These are phyloP conservation scores for Benthosema pterotum DNA, from an alignment of 2,797 vertebrate genomes.

Conservation along the genomic window DNA sequence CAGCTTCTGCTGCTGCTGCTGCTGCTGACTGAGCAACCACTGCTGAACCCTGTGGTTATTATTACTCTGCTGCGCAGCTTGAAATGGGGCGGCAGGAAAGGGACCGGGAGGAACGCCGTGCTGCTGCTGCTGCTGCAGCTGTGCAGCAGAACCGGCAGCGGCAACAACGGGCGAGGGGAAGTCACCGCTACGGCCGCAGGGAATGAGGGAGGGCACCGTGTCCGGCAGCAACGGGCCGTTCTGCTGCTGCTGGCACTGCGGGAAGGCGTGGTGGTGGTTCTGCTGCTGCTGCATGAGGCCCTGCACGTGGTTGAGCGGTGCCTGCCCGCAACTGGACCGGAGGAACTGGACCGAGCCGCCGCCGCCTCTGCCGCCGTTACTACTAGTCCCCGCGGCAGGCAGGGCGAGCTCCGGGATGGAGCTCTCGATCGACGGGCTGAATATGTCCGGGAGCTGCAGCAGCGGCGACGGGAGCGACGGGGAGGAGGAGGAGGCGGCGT, in stretches of 20 bases:
- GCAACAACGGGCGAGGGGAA: constrained; percentile 33
- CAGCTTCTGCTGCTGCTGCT: constrained; percentile 42
- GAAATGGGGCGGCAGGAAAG: constrained; percentile 31
- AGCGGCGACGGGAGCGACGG: constrained; percentile 51
- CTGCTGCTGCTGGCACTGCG: constrained; percentile 39
- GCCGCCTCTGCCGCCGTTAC: neutral
- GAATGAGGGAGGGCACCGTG: constrained; percentile 51
- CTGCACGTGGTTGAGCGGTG: constrained; percentile 12
- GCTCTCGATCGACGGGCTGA: constrained; percentile 50
- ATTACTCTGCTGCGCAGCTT: constrained; percentile 14
- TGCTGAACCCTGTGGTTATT: constrained; percentile 28
- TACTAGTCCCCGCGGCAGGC: constrained; percentile 11
- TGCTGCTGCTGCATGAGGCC: constrained; percentile 1
- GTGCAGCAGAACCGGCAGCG: too few relatives aligned
- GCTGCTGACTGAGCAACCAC: constrained; percentile 49
- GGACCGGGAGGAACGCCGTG: constrained; percentile 23
- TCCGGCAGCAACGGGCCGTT: constrained; percentile 42
- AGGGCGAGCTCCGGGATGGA: constrained; percentile 49
- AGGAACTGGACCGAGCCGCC: constrained; percentile 24
- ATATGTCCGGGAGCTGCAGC: constrained; percentile 67
- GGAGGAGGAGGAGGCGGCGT: too few relatives aligned
- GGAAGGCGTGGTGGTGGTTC: constrained; percentile 22
- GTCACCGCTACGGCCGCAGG: constrained; percentile 37
- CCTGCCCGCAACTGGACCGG: constrained; percentile 45
- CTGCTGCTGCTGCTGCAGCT: neutral